Evolutionary conservation across 2,797 vertebrate genomes (phyloP).

Genomic region (Zenarchopterus dispar): DNA sequence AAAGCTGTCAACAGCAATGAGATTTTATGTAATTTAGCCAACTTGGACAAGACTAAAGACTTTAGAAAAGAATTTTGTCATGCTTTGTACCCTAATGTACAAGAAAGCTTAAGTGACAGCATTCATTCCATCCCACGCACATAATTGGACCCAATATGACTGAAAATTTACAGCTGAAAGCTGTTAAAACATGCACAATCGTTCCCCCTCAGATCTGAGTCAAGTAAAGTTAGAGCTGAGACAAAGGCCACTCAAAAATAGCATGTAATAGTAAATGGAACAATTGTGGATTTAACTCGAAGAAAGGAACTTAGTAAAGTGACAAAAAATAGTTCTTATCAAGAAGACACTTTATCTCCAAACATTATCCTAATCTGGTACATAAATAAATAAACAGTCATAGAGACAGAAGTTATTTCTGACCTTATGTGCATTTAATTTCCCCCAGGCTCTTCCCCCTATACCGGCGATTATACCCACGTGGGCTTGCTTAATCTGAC

Average conservation of each 20-base stretch:
- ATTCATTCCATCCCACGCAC: slow-evolving; percentile 44
- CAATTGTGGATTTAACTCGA: too few species aligned
- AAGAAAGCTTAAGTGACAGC: slow-evolving; percentile 16
- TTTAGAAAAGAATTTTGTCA: slow-evolving; percentile 18
- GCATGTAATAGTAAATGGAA: too few species aligned
- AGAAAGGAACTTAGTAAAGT: neutral
- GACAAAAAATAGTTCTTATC: neutral
- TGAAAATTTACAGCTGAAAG: slow-evolving; percentile 10
- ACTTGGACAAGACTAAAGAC: neutral
- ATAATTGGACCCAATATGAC: neutral
- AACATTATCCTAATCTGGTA: slow-evolving; percentile 8
- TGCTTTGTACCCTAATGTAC: slow-evolving; percentile 27
- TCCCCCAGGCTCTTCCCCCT: slow-evolving; percentile 54
- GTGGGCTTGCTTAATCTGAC: slow-evolving; percentile 73
- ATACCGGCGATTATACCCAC: slow-evolving; percentile 70
- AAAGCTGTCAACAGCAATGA: neutral
- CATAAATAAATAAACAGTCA: slow-evolving; percentile 51
- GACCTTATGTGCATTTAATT: slow-evolving; percentile 78
- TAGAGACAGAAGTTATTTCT: slow-evolving; percentile 54
- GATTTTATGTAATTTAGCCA: neutral
- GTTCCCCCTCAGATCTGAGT: too few species aligned
- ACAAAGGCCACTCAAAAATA: too few species aligned
- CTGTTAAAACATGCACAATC: slow-evolving; percentile 34
- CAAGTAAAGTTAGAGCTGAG: too few species aligned
- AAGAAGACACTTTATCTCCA: neutral